Evolutionary conservation across 2,797 vertebrate species (phyloP).

Genomic region (Emys orbicularis): DNA sequence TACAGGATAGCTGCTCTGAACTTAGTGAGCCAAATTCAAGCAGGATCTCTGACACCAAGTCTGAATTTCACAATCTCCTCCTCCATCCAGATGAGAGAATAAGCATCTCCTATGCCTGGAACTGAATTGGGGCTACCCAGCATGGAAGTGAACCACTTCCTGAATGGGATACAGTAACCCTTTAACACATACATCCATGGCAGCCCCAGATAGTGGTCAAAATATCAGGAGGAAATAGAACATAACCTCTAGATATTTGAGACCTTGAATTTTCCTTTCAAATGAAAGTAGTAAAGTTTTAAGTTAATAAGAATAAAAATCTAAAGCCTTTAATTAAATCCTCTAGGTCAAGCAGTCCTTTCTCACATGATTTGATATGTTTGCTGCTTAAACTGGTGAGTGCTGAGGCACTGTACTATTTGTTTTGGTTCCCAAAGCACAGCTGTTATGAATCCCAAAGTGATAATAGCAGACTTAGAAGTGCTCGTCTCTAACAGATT

Average conservation of each 20-base stretch:
- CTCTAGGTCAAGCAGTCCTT: background rate
- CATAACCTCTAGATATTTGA: slow-evolving; percentile 72
- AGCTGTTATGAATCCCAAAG: background rate
- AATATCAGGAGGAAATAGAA: slow-evolving; percentile 70
- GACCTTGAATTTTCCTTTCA: slow-evolving; percentile 59
- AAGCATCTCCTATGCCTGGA: background rate
- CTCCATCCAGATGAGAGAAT: background rate
- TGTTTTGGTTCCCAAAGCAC: slow-evolving; percentile 56
- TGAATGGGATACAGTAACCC: background rate
- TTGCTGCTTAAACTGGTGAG: background rate
- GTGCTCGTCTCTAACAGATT: slow-evolving; percentile 24
- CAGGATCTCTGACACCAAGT: background rate
- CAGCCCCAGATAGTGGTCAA: slow-evolving; percentile 29
- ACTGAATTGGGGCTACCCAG: background rate
- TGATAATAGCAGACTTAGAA: background rate
- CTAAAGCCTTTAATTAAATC: slow-evolving; percentile 49
- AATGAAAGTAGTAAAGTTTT: slow-evolving; percentile 64
- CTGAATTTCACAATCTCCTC: background rate
- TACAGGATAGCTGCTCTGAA: background rate
- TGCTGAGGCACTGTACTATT: background rate
- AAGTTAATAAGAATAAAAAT: slow-evolving; percentile 67
- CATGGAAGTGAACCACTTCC: background rate
- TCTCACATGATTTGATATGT: background rate
- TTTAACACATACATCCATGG: background rate
- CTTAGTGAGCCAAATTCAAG: background rate